Percentiles rank a stretch among this genome's conserved stretches.
Evolutionary conservation across 2,797 vertebrate genomes (phyloP).

Genomic region (Lepilemur ruficaudatus): DNA sequence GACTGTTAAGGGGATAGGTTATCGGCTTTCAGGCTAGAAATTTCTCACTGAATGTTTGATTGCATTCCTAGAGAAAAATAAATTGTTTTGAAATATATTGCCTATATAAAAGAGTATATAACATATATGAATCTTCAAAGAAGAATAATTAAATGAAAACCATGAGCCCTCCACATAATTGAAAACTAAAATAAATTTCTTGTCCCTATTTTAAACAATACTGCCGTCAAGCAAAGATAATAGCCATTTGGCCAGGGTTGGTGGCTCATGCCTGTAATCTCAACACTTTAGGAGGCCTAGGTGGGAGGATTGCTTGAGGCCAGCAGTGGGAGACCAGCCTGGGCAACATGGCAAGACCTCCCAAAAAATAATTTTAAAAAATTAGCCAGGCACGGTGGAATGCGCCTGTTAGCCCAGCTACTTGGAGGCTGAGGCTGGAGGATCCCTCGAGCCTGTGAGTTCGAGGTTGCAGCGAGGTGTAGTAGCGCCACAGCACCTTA

Average conservation of each 20-base stretch:
- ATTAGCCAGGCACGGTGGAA: not conserved
- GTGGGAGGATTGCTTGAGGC: not conserved
- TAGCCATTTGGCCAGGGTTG: not conserved
- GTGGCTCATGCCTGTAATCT: not conserved
- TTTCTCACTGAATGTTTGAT: not conserved
- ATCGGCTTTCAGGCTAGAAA: not conserved
- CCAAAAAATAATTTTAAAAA: not conserved
- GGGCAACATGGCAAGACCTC: not conserved
- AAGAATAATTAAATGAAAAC: not conserved
- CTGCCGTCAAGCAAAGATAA: not conserved
- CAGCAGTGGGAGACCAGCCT: not conserved
- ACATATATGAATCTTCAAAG: not conserved
- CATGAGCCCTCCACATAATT: not conserved
- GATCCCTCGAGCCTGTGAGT: not conserved
- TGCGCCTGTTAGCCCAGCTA: not conserved
- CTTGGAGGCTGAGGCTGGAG: not conserved
- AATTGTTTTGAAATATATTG: not conserved
- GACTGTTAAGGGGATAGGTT: not conserved
- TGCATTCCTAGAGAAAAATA: not conserved
- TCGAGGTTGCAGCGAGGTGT: not conserved
- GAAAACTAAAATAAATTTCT: not conserved
- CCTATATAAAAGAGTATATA: not conserved
- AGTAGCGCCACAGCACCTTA: not conserved
- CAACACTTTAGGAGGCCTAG: not conserved
- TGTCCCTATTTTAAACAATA: not conserved